A percentile compares a stretch with the other conserved stretches of the same genome.
Evolutionary conservation across 2,797 vertebrate species (phyloP).

Genomic region (Molossus alvarezi): DNA sequence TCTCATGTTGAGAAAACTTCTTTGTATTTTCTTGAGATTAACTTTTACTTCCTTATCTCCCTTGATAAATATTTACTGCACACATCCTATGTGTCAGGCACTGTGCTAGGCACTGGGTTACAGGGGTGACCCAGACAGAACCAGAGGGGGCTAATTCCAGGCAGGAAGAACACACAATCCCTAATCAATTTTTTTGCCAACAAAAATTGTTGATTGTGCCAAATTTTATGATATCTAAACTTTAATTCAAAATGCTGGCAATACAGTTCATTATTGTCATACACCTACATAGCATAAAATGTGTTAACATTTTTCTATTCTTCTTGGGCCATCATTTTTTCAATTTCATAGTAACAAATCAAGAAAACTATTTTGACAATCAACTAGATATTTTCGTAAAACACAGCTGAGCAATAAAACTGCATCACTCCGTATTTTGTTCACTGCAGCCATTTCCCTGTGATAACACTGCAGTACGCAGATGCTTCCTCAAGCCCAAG

Average conservation of each 20-base stretch:
- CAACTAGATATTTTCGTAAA: conserved; percentile 46
- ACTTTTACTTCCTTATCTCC: conserved; percentile 26
- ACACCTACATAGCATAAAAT: background rate
- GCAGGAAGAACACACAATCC: conserved; percentile 27
- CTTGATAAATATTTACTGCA: background rate
- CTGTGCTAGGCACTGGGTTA: background rate
- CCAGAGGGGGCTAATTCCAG: background rate
- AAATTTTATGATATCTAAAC: background rate
- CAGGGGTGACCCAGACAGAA: background rate
- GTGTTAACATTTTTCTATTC: background rate
- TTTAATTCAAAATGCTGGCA: conserved; percentile 52
- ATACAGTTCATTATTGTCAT: background rate
- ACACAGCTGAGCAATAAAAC: conserved; percentile 2
- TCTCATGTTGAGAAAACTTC: background rate
- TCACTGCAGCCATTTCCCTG: background rate
- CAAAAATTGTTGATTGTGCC: background rate
- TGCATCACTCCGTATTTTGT: background rate
- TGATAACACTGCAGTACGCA: background rate
- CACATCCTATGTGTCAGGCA: too few relatives aligned
- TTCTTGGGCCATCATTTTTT: background rate
- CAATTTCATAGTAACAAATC: conserved; percentile 56
- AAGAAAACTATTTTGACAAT: conserved; percentile 32
- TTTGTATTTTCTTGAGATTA: conserved; percentile 13
- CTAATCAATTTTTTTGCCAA: conserved; percentile 8
- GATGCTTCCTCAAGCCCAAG: conserved; percentile 2